These are phyloP conservation scores for Drosophila kokeensis DNA, from an alignment of 2,888 invertebrate genomes.

Conservation along the genomic window DNA sequence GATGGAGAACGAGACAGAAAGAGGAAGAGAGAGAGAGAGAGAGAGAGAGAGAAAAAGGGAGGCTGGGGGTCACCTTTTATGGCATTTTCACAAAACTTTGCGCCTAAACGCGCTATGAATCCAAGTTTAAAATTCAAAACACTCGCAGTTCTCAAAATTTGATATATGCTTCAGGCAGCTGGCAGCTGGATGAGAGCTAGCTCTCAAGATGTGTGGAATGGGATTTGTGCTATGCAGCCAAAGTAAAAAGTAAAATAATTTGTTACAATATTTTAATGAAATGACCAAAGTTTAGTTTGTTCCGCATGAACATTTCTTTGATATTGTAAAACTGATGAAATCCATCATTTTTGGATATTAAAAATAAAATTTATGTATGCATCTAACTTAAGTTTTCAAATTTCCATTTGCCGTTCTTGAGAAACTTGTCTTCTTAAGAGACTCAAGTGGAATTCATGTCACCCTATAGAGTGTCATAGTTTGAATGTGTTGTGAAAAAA, in stretches of 20 bases:
- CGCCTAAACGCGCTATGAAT: conserved; percentile 68
- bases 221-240: neutral
- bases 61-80: conserved; percentile 45
- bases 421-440: neutral
- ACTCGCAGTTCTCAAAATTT: neutral
- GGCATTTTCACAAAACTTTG: conserved; percentile 60
- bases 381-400: neutral
- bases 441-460: neutral
- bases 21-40: neutral
- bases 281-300: neutral
- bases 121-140: conserved; percentile 45
- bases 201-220: too few species aligned
- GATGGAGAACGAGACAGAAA: neutral
- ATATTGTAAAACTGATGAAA: neutral
- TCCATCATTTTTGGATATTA: neutral
- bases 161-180: conserved; percentile 3
- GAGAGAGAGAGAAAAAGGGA: neutral
- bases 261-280: neutral
- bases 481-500: neutral
- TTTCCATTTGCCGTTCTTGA: neutral
- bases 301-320: neutral
- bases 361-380: neutral
- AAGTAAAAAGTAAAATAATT: neutral
- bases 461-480: neutral
- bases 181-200: neutral